phyloP scores from a whole-genome alignment of 2,888 invertebrate species.

The Sinotaia quadrata region DNA sequence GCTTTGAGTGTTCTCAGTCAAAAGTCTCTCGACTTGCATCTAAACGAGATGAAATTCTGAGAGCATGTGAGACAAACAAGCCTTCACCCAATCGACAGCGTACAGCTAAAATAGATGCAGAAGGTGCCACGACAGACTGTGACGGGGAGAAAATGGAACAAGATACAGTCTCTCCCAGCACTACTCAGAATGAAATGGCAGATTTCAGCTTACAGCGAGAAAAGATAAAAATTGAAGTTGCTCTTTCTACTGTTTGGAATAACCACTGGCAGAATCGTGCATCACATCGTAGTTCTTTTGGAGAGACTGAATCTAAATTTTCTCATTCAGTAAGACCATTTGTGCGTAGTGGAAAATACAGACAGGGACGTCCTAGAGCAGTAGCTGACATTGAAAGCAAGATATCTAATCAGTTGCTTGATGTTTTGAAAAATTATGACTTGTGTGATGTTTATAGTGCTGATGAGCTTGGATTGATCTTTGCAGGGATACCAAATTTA shows the following conservation, averaged over 20 bases:
- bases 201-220: neutral
- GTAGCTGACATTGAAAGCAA: conserved; percentile 15
- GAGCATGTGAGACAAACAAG: conserved; percentile 4
- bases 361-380: conserved; percentile 13
- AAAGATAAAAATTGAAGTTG: neutral
- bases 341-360: neutral
- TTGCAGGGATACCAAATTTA: conserved; percentile 15
- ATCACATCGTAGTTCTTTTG: neutral
- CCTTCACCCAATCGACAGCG: conserved; percentile 3
- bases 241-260: neutral
- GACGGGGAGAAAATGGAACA: neutral
- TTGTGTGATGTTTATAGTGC: conserved; percentile 25
- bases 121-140: neutral
- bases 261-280: neutral
- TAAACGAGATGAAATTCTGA: conserved; percentile 19
- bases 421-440: conserved; percentile 24
- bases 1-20: conserved; percentile 22
- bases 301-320: neutral
- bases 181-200: neutral
- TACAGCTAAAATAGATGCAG: neutral
- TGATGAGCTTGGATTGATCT: conserved; percentile 18
- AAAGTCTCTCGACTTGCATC: conserved; percentile 18
- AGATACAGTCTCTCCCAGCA: neutral
- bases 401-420: conserved; percentile 25
- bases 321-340: neutral